Evolutionary conservation across 2,113 vertebrate species (phyloP).

Genomic region (Ceyx cyanopectus): DNA sequence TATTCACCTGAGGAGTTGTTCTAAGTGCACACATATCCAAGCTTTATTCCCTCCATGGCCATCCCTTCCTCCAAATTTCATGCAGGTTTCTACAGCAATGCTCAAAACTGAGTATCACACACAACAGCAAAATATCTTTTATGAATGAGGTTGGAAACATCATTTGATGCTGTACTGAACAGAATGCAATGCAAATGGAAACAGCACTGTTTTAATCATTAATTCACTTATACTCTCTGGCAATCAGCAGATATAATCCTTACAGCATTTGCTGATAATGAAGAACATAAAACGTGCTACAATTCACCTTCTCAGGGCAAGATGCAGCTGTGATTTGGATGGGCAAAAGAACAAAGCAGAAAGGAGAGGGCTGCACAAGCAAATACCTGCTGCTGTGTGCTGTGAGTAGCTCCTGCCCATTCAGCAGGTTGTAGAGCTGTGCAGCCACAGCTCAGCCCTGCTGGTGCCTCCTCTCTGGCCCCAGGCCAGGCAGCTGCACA

Average conservation of each 20-base stretch:
- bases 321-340: not conserved
- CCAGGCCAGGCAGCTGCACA: not conserved
- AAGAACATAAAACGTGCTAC: not conserved
- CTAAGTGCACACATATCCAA: not conserved
- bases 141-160: not conserved
- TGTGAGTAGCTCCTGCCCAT: not conserved
- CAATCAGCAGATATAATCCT: not conserved
- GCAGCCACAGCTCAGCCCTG: accelerated
- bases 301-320: not conserved
- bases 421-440: not conserved
- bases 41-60: not conserved
- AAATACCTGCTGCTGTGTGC: not conserved
- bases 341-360: not conserved
- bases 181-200: not conserved
- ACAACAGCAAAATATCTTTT: not conserved
- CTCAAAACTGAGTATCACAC: not conserved
- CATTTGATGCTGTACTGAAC: not conserved
- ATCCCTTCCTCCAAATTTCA: not conserved
- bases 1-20: not conserved
- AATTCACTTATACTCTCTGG: not conserved
- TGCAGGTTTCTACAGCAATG: not conserved
- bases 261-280: not conserved
- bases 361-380: not conserved
- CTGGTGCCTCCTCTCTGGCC: accelerated
- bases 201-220: not conserved